phyloP scores from a whole-genome alignment of 2,797 vertebrate species.

The Simalia tracyae region DNA sequence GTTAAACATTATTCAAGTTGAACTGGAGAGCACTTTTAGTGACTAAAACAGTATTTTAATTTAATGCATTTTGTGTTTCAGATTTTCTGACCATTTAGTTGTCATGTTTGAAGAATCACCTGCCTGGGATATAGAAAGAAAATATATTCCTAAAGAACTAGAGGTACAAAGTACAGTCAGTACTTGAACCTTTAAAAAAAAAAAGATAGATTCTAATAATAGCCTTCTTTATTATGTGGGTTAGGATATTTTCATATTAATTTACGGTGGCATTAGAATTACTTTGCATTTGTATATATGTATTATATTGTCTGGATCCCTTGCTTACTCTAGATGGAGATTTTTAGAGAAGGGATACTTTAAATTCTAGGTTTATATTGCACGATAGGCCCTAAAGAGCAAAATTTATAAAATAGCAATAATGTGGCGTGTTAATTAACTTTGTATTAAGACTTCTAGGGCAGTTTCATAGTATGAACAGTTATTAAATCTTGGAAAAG shows the following conservation, averaged over 20 bases:
- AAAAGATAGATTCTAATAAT: not conserved
- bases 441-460: not conserved
- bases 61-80: constrained; percentile 63
- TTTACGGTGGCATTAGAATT: not conserved
- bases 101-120: constrained; percentile 93
- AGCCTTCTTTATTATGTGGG: not conserved
- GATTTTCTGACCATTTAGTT: constrained; percentile 88
- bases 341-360: not conserved
- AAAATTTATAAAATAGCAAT: not conserved
- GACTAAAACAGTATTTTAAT: constrained; percentile 5
- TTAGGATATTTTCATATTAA: not conserved
- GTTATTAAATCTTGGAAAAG: not conserved
- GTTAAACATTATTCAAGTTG: not conserved
- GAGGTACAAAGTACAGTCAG: constrained; percentile 78
- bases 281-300: not conserved
- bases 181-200: not conserved
- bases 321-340: not conserved
- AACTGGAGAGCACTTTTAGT: not conserved
- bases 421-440: not conserved
- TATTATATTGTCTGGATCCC: not conserved
- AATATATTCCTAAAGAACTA: constrained; percentile 84
- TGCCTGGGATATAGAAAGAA: constrained; percentile 89
- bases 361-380: not conserved
- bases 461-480: not conserved
- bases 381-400: not conserved